These are phyloP conservation scores for Xenopus petersii DNA, from an alignment of 2,797 vertebrate species.

Conservation along the genomic window DNA sequence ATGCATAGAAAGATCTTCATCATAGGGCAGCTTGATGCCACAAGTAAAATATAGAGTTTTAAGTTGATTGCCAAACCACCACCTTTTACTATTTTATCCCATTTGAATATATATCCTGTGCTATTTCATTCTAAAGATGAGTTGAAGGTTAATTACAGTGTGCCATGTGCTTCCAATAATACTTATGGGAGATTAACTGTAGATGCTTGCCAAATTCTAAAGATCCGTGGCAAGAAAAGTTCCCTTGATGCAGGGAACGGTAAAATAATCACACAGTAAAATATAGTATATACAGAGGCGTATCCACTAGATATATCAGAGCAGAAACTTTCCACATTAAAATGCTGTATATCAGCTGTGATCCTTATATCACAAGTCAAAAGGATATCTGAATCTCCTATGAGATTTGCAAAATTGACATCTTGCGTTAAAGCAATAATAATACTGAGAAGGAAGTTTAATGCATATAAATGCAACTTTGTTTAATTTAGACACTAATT, in stretches of 20 bases:
- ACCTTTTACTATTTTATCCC: constrained; percentile 16
- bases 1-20: no score
- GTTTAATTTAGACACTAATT: no score
- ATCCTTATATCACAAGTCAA: background rate
- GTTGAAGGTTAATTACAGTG: constrained; percentile 34
- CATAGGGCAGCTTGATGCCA: background rate
- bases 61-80: constrained; percentile 5
- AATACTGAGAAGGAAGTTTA: no score
- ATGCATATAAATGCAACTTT: no score
- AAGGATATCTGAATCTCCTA: no score
- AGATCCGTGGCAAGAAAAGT: constrained; percentile 31
- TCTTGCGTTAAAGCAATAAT: no score
- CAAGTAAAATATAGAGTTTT: constrained; percentile 17
- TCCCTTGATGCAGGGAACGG: background rate
- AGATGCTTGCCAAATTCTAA: constrained; percentile 40
- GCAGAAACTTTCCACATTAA: constrained; percentile 2
- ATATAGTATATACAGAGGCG: constrained; percentile 14
- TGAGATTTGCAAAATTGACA: no score
- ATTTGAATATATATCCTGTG: constrained; percentile 4
- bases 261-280: constrained; percentile 6
- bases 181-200: background rate
- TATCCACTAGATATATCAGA: constrained; percentile 12
- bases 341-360: background rate
- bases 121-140: constrained; percentile 42
- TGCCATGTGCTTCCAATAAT: constrained; percentile 2